Conservation (phyloP, 2,113 vertebrate species). For the Chrysemys picta region DNA sequence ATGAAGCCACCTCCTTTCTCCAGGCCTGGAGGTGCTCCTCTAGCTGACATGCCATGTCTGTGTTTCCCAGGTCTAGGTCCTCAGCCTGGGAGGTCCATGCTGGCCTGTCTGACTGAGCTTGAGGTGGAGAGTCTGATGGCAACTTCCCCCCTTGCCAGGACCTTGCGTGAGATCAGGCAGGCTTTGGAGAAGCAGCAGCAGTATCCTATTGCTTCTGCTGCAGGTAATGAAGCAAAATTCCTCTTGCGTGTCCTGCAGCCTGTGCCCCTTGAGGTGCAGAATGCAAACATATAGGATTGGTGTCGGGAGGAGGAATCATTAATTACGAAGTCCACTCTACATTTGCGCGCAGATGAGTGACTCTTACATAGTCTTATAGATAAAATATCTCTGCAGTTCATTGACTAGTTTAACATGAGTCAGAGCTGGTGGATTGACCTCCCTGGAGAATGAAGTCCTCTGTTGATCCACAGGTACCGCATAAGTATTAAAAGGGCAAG, state of each 20-base stretch:
- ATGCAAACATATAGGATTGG: too few species aligned
- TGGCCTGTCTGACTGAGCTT: slow-evolving; percentile 71
- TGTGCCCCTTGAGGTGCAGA: neutral
- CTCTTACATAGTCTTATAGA: neutral
- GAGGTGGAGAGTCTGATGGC: slow-evolving; percentile 80
- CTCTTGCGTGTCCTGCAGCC: neutral
- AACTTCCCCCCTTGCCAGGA: slow-evolving; percentile 83
- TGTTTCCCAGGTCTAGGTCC: neutral
- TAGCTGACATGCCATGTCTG: neutral
- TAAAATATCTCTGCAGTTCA: neutral
- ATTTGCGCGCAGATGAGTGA: neutral
- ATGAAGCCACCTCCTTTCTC: neutral
- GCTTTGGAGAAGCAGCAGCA: slow-evolving; percentile 71
- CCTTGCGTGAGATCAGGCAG: slow-evolving; percentile 82
- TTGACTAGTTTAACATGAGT: neutral
- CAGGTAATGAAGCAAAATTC: neutral
- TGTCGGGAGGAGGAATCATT: neutral
- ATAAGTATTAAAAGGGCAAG: neutral
- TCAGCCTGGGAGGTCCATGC: neutral
- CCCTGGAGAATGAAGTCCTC: neutral
- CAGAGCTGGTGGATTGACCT: neutral
- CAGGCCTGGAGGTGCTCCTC: accelerated
- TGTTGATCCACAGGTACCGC: neutral
- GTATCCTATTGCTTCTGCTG: neutral
- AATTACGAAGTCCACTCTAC: neutral